Percentiles rank a stretch among this genome's conserved stretches.
phyloP scores from a whole-genome alignment of 2,888 invertebrate species.

The Drosophila tanythrix region DNA sequence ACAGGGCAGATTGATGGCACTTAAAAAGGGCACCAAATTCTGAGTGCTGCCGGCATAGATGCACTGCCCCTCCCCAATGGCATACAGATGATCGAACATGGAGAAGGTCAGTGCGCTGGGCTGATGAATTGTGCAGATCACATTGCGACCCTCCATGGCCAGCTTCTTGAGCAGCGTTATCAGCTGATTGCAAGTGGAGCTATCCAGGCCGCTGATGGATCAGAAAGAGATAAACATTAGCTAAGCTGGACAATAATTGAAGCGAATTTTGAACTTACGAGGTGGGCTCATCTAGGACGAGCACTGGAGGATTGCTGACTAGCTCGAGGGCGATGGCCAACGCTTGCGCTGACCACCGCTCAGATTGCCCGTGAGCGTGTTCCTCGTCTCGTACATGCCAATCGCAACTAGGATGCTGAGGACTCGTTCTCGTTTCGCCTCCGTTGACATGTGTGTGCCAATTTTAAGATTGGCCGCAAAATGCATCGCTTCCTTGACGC shows the following conservation, averaged over 20 bases:
- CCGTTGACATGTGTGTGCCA: conserved; percentile 87
- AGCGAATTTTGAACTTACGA: conserved; percentile 87
- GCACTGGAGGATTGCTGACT: conserved; percentile 95
- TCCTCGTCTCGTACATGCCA: conserved; percentile 88
- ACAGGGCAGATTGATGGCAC: conserved; percentile 89
- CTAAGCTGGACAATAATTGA: not conserved
- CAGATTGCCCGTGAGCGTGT: conserved; percentile 89
- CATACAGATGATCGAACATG: conserved; percentile 95
- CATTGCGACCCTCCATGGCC: conserved; percentile 93
- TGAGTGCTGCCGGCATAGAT: conserved; percentile 92
- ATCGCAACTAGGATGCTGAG: conserved; percentile 92
- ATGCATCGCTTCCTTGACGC: conserved; percentile 93
- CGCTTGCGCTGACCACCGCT: conserved; percentile 97
- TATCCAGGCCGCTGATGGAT: conserved; percentile 90
- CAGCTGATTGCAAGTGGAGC: conserved; percentile 93
- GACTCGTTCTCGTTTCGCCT: conserved; percentile 89
- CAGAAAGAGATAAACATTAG: not conserved
- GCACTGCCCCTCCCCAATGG: conserved; percentile 91
- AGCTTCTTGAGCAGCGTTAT: conserved; percentile 91
- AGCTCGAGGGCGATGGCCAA: conserved; percentile 95
- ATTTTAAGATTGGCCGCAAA: conserved; percentile 95
- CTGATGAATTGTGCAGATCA: conserved; percentile 96
- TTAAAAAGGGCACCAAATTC: conserved; percentile 91
- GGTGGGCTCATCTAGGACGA: conserved; percentile 98
- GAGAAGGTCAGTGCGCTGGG: conserved; percentile 94